phyloP scores from a whole-genome alignment of 2,113 vertebrate genomes.

The Trematocara unimaculatum region DNA sequence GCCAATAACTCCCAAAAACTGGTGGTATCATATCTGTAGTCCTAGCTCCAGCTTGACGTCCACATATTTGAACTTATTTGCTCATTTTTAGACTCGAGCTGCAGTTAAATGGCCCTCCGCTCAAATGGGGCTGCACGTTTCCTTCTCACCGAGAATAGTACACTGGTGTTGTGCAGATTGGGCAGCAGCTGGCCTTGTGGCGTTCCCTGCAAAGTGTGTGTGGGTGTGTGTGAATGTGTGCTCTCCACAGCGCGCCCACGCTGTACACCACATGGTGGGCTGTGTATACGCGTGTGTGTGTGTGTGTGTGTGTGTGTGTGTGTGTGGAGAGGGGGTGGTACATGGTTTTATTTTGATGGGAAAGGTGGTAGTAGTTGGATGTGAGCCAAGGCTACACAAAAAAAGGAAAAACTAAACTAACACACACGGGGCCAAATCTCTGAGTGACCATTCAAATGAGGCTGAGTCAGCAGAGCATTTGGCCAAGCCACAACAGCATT shows the following conservation, averaged over 20 bases:
- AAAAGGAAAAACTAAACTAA: not conserved
- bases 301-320: not conserved
- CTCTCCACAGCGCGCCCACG: not conserved
- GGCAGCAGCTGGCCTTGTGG: constrained; percentile 28
- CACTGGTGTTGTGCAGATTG: not conserved
- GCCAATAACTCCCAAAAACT: not conserved
- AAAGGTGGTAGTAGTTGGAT: constrained; percentile 54
- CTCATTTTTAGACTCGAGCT: not conserved
- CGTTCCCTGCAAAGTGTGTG: constrained; percentile 7
- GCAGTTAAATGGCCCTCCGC: not conserved
- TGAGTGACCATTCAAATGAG: constrained; percentile 57
- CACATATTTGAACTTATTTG: not conserved
- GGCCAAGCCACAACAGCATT: constrained; percentile 42
- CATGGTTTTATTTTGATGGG: constrained; percentile 39
- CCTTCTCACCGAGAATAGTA: constrained; percentile 33
- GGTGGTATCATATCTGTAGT: not conserved
- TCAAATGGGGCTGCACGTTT: not conserved
- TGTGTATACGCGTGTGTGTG: accelerated
- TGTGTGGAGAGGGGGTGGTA: not conserved
- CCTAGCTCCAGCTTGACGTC: not conserved
- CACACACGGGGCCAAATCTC: constrained; percentile 21
- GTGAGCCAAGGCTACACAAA: constrained; percentile 45
- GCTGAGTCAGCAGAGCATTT: constrained; percentile 52
- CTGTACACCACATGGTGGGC: not conserved
- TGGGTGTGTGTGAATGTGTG: not conserved